phyloP scores from a whole-genome alignment of 2,797 vertebrate genomes.

The Allobates femoralis region DNA sequence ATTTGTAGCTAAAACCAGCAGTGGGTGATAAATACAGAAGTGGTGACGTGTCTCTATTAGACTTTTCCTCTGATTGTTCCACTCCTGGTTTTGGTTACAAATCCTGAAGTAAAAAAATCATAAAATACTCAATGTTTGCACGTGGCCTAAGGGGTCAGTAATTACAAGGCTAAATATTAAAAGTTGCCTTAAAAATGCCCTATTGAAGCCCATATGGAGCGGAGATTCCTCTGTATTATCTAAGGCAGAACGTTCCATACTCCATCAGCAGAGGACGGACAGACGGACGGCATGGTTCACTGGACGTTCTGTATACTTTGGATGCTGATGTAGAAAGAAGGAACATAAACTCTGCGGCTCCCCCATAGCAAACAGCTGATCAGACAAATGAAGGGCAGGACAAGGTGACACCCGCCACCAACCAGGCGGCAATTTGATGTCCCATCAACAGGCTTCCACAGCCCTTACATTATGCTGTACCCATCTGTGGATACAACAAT shows the following conservation, averaged over 20 bases:
- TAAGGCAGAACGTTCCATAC: neutral
- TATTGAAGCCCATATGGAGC: neutral
- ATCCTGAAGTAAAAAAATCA: too few species aligned
- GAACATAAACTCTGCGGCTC: neutral
- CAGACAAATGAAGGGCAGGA: neutral
- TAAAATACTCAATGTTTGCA: too few species aligned
- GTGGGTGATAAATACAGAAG: too few species aligned
- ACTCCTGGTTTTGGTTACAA: too few species aligned
- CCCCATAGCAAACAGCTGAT: neutral
- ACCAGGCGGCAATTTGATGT: neutral
- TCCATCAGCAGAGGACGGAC: neutral
- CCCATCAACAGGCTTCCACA: neutral
- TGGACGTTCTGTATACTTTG: neutral
- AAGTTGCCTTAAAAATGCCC: neutral
- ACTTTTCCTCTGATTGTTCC: too few species aligned
- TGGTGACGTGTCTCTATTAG: too few species aligned
- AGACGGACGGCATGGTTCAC: neutral
- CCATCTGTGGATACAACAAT: neutral
- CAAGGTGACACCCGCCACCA: neutral
- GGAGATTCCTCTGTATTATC: neutral
- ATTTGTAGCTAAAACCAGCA: too few species aligned
- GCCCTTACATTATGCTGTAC: neutral
- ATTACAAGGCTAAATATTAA: neutral
- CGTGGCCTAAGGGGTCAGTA: too few species aligned
- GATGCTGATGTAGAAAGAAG: neutral